Conservation (phyloP, 1,140 invertebrate species). For the Intoshia linei region DNA sequence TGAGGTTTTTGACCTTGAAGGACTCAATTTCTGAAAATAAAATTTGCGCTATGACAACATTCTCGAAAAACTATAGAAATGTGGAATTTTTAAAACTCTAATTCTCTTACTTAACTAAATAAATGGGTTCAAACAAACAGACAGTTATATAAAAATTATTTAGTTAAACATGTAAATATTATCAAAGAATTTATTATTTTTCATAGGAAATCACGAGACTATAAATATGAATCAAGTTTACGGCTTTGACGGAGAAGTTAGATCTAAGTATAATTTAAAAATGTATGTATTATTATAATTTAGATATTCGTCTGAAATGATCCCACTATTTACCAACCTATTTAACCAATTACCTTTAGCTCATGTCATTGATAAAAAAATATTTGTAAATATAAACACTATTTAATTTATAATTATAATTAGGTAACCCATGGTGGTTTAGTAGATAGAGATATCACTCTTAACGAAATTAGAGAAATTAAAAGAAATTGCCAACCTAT, state of each 20-base stretch:
- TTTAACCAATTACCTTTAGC: slow-evolving; percentile 83
- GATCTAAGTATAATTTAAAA: slow-evolving; percentile 39
- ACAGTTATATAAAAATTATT: too few relatives aligned
- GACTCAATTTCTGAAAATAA: too few relatives aligned
- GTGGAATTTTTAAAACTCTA: too few relatives aligned
- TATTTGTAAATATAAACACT: slow-evolving; percentile 34
- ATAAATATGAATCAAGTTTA: slow-evolving; percentile 97
- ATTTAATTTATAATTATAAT: not conserved
- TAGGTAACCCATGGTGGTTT: slow-evolving; percentile 22
- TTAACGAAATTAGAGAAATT: slow-evolving; percentile 53
- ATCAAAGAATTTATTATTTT: slow-evolving; percentile 6
- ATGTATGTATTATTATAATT: not conserved
- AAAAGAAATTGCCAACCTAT: slow-evolving; percentile 78
- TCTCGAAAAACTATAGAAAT: too few relatives aligned
- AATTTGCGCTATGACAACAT: too few relatives aligned
- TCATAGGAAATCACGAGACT: slow-evolving; percentile 74
- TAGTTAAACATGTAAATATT: too few relatives aligned
- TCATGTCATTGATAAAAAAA: slow-evolving; percentile 61
- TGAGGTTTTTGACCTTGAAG: too few relatives aligned
- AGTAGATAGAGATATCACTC: slow-evolving; percentile 52
- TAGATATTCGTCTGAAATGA: slow-evolving; percentile 44
- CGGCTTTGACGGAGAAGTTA: slow-evolving; percentile 85
- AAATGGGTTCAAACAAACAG: too few relatives aligned
- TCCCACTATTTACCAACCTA: slow-evolving; percentile 78
- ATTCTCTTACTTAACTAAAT: too few relatives aligned